These are phyloP conservation scores for Drusus annulatus DNA, from an alignment of 1,140 invertebrate species.

Conservation along the genomic window DNA sequence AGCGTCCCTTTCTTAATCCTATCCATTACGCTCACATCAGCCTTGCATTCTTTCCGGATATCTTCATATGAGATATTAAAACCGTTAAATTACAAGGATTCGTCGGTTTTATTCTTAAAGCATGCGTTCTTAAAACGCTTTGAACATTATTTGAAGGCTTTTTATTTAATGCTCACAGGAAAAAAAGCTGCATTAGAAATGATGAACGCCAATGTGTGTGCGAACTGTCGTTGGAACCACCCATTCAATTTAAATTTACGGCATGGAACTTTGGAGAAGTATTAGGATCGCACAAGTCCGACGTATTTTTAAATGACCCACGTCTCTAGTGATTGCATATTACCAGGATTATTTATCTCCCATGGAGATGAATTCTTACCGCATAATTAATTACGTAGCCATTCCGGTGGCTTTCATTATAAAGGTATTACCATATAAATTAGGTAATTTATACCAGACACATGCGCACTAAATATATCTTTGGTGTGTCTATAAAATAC, in stretches of 20 bases:
- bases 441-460: conserved; percentile 53
- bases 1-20: too few species aligned
- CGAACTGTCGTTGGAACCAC: background rate
- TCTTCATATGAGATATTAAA: too few species aligned
- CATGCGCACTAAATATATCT: conserved; percentile 32
- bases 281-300: background rate
- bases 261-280: background rate
- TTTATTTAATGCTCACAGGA: too few species aligned
- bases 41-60: too few species aligned
- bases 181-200: background rate
- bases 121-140: background rate
- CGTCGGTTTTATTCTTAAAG: background rate
- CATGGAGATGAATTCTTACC: conserved; percentile 26
- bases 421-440: conserved; percentile 58
- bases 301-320: conserved; percentile 8
- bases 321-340: conserved; percentile 1
- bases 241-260: background rate
- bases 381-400: conserved; percentile 52
- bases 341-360: conserved; percentile 33
- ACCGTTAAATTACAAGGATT: background rate
- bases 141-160: too few species aligned
- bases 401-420: conserved; percentile 57
- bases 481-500: background rate
- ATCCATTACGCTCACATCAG: too few species aligned
- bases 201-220: background rate